A percentile compares a stretch with the other conserved stretches of the same genome.
phyloP scores from a whole-genome alignment of 2,113 vertebrate species.

The Carassius gibelio region DNA sequence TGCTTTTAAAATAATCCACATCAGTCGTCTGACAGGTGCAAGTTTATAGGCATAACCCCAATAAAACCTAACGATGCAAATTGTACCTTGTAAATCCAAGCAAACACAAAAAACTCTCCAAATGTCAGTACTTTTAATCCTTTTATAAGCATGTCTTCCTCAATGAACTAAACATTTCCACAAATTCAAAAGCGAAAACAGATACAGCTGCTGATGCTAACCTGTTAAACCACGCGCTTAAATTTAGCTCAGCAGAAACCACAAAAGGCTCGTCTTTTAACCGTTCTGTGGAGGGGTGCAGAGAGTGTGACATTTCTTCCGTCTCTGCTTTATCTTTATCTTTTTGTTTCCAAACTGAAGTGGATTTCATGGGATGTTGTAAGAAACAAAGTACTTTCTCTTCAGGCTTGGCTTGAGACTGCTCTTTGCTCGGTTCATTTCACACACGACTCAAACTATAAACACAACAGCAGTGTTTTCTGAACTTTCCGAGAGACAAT shows the following conservation, averaged over 20 bases:
- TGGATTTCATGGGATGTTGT: constrained; percentile 43
- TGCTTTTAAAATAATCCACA: constrained; percentile 37
- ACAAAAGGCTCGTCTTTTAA: constrained; percentile 48
- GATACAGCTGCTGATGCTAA: constrained; percentile 39
- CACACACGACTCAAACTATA: not conserved
- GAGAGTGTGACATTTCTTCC: constrained; percentile 44
- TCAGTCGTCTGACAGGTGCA: constrained; percentile 30
- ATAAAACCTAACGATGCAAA: constrained; percentile 40
- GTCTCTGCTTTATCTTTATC: constrained; percentile 27
- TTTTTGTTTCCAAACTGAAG: constrained; percentile 32
- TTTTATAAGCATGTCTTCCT: constrained; percentile 41
- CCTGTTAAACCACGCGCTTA: constrained; percentile 45
- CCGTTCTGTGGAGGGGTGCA: constrained; percentile 46
- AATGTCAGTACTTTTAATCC: constrained; percentile 28
- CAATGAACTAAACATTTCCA: constrained; percentile 23
- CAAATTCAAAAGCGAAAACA: constrained; percentile 8
- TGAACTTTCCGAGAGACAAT: not conserved
- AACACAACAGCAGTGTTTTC: constrained; percentile 2
- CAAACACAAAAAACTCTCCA: constrained; percentile 1
- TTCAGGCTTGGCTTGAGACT: constrained; percentile 41
- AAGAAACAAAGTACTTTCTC: constrained; percentile 34
- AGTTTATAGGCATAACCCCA: constrained; percentile 32
- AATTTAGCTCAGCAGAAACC: constrained; percentile 55
- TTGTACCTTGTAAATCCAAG: constrained; percentile 40
- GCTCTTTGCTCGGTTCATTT: constrained; percentile 39